Conservation (phyloP, 2,888 invertebrate genomes). For the Tinea pellionella region DNA sequence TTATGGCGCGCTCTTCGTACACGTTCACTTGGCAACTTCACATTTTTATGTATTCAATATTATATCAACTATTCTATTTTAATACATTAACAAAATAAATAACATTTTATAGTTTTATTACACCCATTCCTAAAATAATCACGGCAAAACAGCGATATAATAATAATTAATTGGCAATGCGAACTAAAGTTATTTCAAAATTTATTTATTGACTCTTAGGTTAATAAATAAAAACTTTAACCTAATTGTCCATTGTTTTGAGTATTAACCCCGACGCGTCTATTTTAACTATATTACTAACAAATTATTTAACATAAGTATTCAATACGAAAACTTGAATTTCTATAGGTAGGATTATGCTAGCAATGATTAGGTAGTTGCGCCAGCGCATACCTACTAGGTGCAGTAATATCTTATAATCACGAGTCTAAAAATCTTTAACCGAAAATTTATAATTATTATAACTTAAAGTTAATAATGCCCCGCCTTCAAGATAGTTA, state of each 20-base stretch:
- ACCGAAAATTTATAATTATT: too few relatives aligned
- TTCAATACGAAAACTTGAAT: too few relatives aligned
- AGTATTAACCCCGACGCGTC: too few relatives aligned
- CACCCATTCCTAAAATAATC: background rate
- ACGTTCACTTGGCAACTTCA: background rate
- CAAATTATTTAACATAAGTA: too few relatives aligned
- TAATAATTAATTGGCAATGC: background rate
- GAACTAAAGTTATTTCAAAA: background rate
- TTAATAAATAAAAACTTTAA: background rate
- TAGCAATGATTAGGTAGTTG: too few relatives aligned
- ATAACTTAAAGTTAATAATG: background rate
- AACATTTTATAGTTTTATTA: constrained; percentile 17
- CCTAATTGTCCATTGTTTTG: too few relatives aligned
- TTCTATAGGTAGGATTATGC: too few relatives aligned
- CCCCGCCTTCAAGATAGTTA: background rate
- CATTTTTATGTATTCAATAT: constrained; percentile 29
- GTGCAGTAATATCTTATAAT: too few relatives aligned
- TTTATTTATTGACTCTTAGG: background rate
- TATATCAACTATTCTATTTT: constrained; percentile 33
- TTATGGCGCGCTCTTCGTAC: constrained; percentile 17
- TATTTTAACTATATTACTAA: too few relatives aligned
- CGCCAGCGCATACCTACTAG: too few relatives aligned
- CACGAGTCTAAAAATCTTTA: too few relatives aligned
- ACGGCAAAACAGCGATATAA: background rate
- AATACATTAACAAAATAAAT: constrained; percentile 20